phyloP scores from a whole-genome alignment of 2,113 vertebrate genomes.

The Micronisus gabar region DNA sequence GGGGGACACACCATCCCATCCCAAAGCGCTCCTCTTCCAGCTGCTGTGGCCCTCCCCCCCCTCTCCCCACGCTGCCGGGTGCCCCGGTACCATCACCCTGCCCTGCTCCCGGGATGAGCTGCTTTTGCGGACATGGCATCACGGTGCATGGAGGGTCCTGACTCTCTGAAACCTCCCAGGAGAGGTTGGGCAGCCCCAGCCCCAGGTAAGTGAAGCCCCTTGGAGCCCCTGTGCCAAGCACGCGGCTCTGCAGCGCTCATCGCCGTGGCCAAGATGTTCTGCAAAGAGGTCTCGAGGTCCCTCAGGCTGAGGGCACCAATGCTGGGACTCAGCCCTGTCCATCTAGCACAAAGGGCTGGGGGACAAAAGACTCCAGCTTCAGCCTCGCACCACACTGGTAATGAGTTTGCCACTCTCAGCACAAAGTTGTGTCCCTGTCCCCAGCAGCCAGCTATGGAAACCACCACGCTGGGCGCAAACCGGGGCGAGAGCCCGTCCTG shows the following conservation, averaged over 20 bases:
- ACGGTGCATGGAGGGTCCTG: fast-evolving
- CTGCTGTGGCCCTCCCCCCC: background rate
- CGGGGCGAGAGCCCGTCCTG: fast-evolving
- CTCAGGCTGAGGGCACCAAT: fast-evolving
- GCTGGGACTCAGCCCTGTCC: background rate
- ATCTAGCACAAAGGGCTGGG: fast-evolving
- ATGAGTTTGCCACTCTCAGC: background rate
- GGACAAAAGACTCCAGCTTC: background rate
- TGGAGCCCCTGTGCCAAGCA: background rate
- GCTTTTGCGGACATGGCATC: fast-evolving
- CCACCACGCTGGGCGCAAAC: fast-evolving
- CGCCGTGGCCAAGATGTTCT: fast-evolving
- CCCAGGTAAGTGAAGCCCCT: fast-evolving
- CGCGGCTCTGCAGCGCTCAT: fast-evolving
- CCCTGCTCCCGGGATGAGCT: fast-evolving
- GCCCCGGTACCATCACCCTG: background rate
- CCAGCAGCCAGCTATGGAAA: background rate
- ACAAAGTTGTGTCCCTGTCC: fast-evolving
- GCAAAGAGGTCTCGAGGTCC: background rate
- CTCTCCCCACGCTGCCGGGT: fast-evolving
- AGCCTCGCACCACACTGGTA: background rate
- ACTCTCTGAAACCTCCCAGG: background rate
- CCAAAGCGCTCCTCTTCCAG: background rate
- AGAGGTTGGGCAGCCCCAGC: background rate
- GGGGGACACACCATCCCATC: background rate